Conservation (phyloP, 1,140 invertebrate genomes). For the Macrosteles quadrilineatus region DNA sequence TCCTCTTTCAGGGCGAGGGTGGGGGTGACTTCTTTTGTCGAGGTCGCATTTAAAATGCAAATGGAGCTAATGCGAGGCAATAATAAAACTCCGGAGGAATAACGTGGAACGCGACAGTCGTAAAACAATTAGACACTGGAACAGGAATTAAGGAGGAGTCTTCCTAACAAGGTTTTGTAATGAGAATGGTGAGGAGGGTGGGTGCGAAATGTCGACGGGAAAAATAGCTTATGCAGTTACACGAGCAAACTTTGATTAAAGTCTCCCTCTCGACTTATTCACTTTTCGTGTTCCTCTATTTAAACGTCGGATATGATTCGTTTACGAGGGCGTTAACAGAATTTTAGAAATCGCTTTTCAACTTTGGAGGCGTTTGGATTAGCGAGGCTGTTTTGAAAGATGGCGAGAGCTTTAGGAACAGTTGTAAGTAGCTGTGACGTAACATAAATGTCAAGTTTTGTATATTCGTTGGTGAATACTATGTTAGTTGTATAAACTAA, state of each 20-base stretch:
- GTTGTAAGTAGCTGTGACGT: too few relatives aligned
- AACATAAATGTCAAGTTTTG: too few relatives aligned
- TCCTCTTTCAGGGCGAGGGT: not conserved
- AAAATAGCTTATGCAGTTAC: slow-evolving; percentile 20
- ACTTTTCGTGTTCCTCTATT: slow-evolving; percentile 3
- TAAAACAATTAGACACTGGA: slow-evolving; percentile 22
- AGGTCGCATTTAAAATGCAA: slow-evolving; percentile 22
- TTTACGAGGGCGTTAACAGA: not conserved
- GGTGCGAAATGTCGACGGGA: not conserved
- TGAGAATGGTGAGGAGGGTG: not conserved
- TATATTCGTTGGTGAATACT: too few relatives aligned
- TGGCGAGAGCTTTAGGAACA: too few relatives aligned
- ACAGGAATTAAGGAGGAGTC: slow-evolving; percentile 16
- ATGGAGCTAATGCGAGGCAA: slow-evolving; percentile 11
- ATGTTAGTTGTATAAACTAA: too few relatives aligned
- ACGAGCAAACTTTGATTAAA: slow-evolving; percentile 21
- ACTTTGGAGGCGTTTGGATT: not conserved
- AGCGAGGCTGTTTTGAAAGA: too few relatives aligned
- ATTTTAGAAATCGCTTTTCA: slow-evolving; percentile 11
- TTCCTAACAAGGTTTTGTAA: slow-evolving; percentile 17
- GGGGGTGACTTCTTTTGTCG: slow-evolving; percentile 10
- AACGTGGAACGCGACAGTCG: not conserved
- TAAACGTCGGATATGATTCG: slow-evolving; percentile 19
- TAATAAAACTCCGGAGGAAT: slow-evolving; percentile 19
- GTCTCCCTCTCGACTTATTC: not conserved